Conservation (phyloP, 2,113 vertebrate species). For the Oreochromis tanganicae region DNA sequence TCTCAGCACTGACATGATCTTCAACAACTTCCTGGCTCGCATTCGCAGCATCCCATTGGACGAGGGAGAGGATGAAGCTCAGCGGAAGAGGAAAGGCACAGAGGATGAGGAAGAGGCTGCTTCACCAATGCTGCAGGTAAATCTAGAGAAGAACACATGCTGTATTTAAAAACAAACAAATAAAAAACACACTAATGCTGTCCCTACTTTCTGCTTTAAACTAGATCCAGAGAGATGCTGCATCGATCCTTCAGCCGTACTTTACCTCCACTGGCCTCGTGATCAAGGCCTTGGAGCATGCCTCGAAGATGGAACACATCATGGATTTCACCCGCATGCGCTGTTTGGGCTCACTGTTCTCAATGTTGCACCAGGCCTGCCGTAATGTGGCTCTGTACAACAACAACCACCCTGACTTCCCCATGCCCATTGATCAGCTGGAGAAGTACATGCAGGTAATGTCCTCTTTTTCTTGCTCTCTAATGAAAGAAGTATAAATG, state of each 20-base stretch:
- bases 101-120: slow-evolving; percentile 93
- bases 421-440: slow-evolving; percentile 94
- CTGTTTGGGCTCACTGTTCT: slow-evolving; percentile 92
- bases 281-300: slow-evolving; percentile 94
- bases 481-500: not conserved
- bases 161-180: not conserved
- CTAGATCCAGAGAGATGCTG: slow-evolving; percentile 92
- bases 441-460: slow-evolving; percentile 95
- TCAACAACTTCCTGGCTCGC: slow-evolving; percentile 93
- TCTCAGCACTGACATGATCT: slow-evolving; percentile 98
- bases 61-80: slow-evolving; percentile 95
- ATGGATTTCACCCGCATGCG: slow-evolving; percentile 98
- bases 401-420: slow-evolving; percentile 96
- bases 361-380: slow-evolving; percentile 97
- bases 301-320: slow-evolving; percentile 96
- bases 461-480: not conserved
- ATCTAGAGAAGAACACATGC: not conserved
- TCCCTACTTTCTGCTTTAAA: not conserved
- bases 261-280: slow-evolving; percentile 95
- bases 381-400: slow-evolving; percentile 95
- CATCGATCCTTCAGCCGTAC: slow-evolving; percentile 88
- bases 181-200: not conserved
- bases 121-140: slow-evolving; percentile 95
- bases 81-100: slow-evolving; percentile 85
- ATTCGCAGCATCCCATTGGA: slow-evolving; percentile 95